Percentiles rank a stretch among this genome's conserved stretches.
Evolutionary conservation across 2,113 vertebrate genomes (phyloP).

Genomic region (Psettodes erumei): DNA sequence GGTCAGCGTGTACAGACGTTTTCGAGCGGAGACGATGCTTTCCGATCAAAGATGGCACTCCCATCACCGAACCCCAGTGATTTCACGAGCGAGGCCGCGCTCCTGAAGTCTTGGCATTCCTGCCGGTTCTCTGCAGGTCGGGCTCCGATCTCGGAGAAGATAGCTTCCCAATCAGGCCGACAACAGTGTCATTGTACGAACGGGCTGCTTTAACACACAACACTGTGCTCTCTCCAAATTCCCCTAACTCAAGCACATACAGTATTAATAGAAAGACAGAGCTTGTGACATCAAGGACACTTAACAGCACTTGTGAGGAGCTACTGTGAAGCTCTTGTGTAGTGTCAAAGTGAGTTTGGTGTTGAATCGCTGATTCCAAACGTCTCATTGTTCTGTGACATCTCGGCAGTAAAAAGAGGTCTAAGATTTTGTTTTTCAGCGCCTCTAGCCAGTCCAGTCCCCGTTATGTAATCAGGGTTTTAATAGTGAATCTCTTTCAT

Average conservation of each 20-base stretch:
- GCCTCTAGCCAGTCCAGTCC: conserved; percentile 41
- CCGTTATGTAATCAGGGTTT: conserved; percentile 56
- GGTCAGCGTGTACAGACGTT: neutral
- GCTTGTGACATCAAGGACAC: conserved; percentile 30
- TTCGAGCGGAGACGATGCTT: neutral
- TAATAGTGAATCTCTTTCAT: conserved; percentile 57
- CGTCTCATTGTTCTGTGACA: conserved; percentile 44
- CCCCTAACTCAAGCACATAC: conserved; percentile 21
- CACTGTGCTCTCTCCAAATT: conserved; percentile 17
- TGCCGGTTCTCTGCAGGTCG: neutral
- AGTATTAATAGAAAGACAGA: conserved; percentile 6
- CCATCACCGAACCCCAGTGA: neutral
- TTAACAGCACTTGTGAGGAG: conserved; percentile 10
- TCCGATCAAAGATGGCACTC: neutral
- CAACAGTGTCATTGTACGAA: conserved; percentile 11
- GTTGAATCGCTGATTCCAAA: conserved; percentile 35
- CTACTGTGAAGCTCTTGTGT: conserved; percentile 27
- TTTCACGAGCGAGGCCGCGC: neutral
- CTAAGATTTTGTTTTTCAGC: conserved; percentile 33
- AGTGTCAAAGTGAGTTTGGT: conserved; percentile 29
- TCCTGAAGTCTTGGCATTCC: neutral
- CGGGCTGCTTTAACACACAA: conserved; percentile 2
- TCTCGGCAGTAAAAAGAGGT: conserved; percentile 33
- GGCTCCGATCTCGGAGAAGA: neutral
- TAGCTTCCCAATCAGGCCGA: neutral